Conservation (phyloP, 2,797 vertebrate genomes). For the Kryptolebias ocellatus region DNA sequence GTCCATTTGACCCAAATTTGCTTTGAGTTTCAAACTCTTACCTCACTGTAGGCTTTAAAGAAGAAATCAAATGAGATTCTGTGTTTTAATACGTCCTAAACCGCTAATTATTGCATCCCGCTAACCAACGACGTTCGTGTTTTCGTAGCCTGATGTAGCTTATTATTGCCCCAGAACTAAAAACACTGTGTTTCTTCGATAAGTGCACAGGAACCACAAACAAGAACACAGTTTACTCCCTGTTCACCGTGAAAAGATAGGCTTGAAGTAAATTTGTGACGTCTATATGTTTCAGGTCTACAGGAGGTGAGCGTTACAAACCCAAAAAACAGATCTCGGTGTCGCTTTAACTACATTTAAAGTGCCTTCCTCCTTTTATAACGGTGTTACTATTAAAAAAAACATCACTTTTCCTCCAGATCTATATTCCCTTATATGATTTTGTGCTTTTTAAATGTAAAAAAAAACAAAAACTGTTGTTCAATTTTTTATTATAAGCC, state of each 20-base stretch:
- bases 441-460: slow-evolving; percentile 65
- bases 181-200: not conserved
- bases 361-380: slow-evolving; percentile 64
- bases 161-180: too few relatives aligned
- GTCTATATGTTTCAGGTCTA: slow-evolving; percentile 6
- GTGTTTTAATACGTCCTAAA: not conserved
- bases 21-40: slow-evolving; percentile 19
- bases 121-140: not conserved
- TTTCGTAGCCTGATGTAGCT: too few relatives aligned
- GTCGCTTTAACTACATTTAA: slow-evolving; percentile 56
- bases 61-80: too few relatives aligned
- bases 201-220: too few relatives aligned
- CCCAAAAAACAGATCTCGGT: slow-evolving; percentile 13
- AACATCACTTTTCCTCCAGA: slow-evolving; percentile 26
- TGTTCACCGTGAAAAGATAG: too few relatives aligned
- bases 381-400: slow-evolving; percentile 38
- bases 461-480: slow-evolving; percentile 7
- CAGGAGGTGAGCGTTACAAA: slow-evolving; percentile 24
- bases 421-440: slow-evolving; percentile 53
- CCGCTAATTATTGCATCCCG: not conserved
- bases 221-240: too few relatives aligned
- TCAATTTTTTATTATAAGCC: slow-evolving; percentile 46
- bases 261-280: too few relatives aligned
- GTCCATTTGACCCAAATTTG: slow-evolving; percentile 27
- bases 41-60: slow-evolving; percentile 3